phyloP scores from a whole-genome alignment of 1,140 invertebrate genomes.

The Eumaeus atala region DNA sequence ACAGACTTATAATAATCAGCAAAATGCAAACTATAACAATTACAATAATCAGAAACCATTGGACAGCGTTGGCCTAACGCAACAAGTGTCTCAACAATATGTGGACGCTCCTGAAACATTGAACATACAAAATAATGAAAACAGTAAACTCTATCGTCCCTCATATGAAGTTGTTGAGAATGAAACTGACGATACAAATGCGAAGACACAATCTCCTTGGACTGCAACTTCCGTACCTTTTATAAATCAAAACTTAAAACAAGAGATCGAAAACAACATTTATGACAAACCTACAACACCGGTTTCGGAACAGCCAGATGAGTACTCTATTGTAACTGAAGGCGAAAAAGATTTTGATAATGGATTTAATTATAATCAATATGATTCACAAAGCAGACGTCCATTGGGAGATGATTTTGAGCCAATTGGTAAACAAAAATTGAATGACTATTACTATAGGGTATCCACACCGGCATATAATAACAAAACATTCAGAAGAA shows the following conservation, averaged over 20 bases:
- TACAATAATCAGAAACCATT: slow-evolving; percentile 48
- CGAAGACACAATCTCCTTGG: slow-evolving; percentile 43
- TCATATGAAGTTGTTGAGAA: slow-evolving; percentile 68
- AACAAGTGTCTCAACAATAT: slow-evolving; percentile 51
- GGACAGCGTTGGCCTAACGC: slow-evolving; percentile 48
- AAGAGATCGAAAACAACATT: slow-evolving; percentile 31
- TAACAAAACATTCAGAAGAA: slow-evolving; percentile 42
- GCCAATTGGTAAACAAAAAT: slow-evolving; percentile 56
- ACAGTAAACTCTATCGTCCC: slow-evolving; percentile 35
- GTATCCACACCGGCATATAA: slow-evolving; percentile 56
- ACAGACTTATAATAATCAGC: slow-evolving; percentile 43
- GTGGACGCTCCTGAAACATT: slow-evolving; percentile 34
- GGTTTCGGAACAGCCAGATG: slow-evolving; percentile 42
- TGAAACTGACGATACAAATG: slow-evolving; percentile 42
- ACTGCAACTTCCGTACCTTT: slow-evolving; percentile 38
- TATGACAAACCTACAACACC: slow-evolving; percentile 37
- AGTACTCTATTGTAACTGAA: slow-evolving; percentile 61
- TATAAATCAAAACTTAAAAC: slow-evolving; percentile 34
- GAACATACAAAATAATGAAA: slow-evolving; percentile 32
- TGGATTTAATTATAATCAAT: slow-evolving; percentile 46
- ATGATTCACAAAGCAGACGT: slow-evolving; percentile 60
- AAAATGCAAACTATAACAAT: slow-evolving; percentile 36
- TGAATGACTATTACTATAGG: slow-evolving; percentile 66
- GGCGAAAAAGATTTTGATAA: slow-evolving; percentile 54
- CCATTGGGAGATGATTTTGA: slow-evolving; percentile 60